A percentile compares a stretch with the other conserved stretches of the same genome.
Evolutionary conservation across 2,888 invertebrate genomes (phyloP).

Genomic region (Herminia tarsipennalis): DNA sequence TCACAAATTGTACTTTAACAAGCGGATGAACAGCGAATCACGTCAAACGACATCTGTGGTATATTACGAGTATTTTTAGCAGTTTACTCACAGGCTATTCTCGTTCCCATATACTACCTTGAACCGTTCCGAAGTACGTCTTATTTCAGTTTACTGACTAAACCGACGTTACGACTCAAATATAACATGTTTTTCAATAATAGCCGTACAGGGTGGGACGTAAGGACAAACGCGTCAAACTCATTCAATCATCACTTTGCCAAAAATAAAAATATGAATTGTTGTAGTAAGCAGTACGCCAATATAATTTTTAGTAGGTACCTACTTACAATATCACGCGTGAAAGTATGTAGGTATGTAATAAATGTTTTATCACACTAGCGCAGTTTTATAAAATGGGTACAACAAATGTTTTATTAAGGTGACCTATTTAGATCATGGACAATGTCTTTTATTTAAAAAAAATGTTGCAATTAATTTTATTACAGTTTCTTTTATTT

Average conservation of each 20-base stretch:
- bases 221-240: conserved; percentile 30
- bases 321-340: no score
- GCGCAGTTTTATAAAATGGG: no score
- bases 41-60: conserved; percentile 54
- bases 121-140: conserved; percentile 74
- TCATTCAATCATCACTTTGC: conserved; percentile 21
- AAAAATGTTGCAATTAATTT: no score
- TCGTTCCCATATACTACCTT: conserved; percentile 67
- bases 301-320: no score
- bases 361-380: no score
- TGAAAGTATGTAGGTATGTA: no score
- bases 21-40: conserved; percentile 19
- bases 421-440: no score
- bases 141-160: conserved; percentile 73
- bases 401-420: no score
- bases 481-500: no score
- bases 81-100: conserved; percentile 74
- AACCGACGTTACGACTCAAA: conserved; percentile 52
- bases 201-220: conserved; percentile 29
- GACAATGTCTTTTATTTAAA: no score
- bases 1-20: background rate
- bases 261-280: conserved; percentile 9
- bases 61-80: conserved; percentile 72
- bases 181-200: conserved; percentile 34
- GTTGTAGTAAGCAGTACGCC: no score